Conservation (phyloP, 1,140 invertebrate species). For the Cherax quadricarinatus region DNA sequence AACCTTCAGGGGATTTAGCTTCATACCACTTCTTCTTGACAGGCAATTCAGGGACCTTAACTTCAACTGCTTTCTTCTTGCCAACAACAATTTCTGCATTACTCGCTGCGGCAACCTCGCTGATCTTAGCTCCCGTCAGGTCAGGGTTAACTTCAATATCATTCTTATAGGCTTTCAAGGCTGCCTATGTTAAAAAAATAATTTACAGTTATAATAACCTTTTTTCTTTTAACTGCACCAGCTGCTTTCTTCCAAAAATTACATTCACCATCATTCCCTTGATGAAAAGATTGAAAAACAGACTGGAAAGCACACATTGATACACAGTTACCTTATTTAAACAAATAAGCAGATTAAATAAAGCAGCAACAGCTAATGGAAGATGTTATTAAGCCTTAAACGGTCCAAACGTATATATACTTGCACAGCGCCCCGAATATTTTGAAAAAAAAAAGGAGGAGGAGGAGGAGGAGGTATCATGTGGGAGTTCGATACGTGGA, state of each 20-base stretch:
- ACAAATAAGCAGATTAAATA: too few relatives aligned
- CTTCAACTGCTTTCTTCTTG: constrained; percentile 75
- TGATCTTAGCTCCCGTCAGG: constrained; percentile 79
- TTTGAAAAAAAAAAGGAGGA: too few relatives aligned
- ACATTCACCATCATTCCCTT: neutral
- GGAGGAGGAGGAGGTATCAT: too few relatives aligned
- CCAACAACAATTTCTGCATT: constrained; percentile 72
- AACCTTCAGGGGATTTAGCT: constrained; percentile 83
- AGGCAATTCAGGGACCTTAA: neutral
- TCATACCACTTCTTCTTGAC: constrained; percentile 83
- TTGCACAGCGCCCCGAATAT: too few relatives aligned
- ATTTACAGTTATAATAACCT: constrained; percentile 54
- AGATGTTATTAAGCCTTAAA: too few relatives aligned
- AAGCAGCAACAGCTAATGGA: too few relatives aligned
- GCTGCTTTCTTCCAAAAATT: neutral
- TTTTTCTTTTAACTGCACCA: neutral
- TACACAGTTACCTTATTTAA: too few relatives aligned
- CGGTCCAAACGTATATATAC: too few relatives aligned
- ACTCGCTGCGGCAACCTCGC: constrained; percentile 73
- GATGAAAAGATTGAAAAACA: too few relatives aligned
- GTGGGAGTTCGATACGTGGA: too few relatives aligned
- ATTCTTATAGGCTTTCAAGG: constrained; percentile 88
- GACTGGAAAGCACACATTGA: too few relatives aligned
- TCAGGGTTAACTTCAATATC: constrained; percentile 86
- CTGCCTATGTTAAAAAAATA: constrained; percentile 77